These are phyloP conservation scores for Rhea pennata DNA, from an alignment of 2,113 vertebrate species.

Conservation along the genomic window DNA sequence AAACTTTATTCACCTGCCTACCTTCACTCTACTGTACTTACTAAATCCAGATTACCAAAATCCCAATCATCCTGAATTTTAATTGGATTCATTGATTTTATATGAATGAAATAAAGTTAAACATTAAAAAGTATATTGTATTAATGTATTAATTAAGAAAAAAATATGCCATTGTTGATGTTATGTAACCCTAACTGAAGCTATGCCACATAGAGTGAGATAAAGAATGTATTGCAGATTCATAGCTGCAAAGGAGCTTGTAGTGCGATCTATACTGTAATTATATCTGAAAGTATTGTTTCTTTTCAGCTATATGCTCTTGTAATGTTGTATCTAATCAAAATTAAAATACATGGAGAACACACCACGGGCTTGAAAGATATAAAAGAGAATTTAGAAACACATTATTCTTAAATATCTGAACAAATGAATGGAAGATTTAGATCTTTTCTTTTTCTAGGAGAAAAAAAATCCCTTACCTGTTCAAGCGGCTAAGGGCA, in stretches of 20 bases:
- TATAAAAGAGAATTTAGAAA: not conserved
- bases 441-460: too few species aligned
- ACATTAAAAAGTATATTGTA: not conserved
- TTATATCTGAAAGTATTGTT: not conserved
- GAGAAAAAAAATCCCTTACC: not conserved
- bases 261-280: not conserved
- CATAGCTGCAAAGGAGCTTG: not conserved
- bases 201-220: not conserved
- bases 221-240: not conserved
- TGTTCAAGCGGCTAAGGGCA: not conserved
- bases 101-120: not conserved
- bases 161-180: not conserved
- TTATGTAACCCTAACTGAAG: not conserved
- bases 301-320: not conserved
- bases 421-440: not conserved
- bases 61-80: not conserved
- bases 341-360: not conserved
- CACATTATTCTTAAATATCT: not conserved
- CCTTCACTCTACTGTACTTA: not conserved
- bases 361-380: fast-evolving
- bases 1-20: not conserved
- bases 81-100: not conserved
- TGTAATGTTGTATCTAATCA: not conserved
- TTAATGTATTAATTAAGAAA: not conserved
- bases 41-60: not conserved